These are phyloP conservation scores for Brachylomia viminalis DNA, from an alignment of 2,888 invertebrate genomes.

Conservation along the genomic window DNA sequence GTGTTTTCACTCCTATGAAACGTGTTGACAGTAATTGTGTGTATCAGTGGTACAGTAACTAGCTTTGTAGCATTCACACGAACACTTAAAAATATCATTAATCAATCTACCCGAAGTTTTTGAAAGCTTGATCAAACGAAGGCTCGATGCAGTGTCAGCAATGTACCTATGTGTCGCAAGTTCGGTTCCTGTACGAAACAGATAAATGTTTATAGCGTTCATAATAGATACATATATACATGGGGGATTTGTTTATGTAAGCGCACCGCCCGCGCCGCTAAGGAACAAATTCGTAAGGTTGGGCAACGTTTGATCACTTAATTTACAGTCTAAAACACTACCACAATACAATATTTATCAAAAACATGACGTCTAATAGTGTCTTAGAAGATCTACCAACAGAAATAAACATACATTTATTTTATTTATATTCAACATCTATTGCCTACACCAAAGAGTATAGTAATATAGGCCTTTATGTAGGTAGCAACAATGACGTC, in stretches of 20 bases:
- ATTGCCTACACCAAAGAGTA: too few relatives aligned
- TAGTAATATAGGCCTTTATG: too few relatives aligned
- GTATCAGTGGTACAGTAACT: conserved; percentile 11
- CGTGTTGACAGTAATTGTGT: conserved; percentile 28
- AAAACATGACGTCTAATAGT: background rate
- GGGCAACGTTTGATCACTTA: background rate
- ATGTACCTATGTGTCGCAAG: background rate
- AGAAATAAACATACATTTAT: too few relatives aligned
- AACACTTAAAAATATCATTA: conserved; percentile 22
- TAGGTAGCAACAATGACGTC: background rate
- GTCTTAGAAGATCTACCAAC: background rate
- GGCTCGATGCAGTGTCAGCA: background rate
- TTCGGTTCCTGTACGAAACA: background rate
- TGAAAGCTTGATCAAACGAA: background rate
- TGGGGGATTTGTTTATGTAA: background rate
- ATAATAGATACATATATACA: background rate
- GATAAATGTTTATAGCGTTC: background rate
- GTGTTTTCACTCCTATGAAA: conserved; percentile 2
- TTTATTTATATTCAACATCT: too few relatives aligned
- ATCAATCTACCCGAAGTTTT: background rate
- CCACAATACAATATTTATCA: background rate
- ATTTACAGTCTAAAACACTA: background rate
- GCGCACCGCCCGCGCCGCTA: too few relatives aligned
- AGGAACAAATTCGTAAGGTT: too few relatives aligned
- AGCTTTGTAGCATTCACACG: background rate